A percentile compares a stretch with the other conserved stretches of the same genome.
Evolutionary conservation across 2,113 vertebrate genomes (phyloP).

Genomic region (Alligator mississippiensis): DNA sequence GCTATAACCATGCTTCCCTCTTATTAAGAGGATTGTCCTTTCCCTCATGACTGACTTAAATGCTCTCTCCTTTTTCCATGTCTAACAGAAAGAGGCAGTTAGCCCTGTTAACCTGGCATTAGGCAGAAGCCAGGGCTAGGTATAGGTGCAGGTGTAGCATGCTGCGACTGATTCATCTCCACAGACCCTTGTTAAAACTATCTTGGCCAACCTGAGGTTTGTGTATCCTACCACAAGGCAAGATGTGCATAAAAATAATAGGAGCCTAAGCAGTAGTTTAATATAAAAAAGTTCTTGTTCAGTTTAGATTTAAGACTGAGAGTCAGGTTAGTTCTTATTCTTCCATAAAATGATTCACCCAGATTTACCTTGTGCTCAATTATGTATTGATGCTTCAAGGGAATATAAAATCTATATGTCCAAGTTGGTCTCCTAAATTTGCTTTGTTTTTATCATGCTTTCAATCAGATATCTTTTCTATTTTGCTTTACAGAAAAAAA

Average conservation of each 20-base stretch:
- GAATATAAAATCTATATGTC: neutral
- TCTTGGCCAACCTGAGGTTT: no score
- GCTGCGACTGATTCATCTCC: no score
- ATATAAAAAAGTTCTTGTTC: neutral
- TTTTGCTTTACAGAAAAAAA: neutral
- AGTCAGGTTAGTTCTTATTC: neutral
- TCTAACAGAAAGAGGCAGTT: no score
- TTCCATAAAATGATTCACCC: neutral
- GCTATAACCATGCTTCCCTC: no score
- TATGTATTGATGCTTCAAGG: neutral
- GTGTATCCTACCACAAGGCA: neutral
- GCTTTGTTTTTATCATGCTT: neutral
- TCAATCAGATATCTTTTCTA: neutral
- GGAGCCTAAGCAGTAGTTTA: neutral
- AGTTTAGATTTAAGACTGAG: neutral
- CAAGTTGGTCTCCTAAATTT: neutral
- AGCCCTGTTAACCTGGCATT: no score
- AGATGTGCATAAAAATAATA: neutral
- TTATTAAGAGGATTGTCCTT: no score
- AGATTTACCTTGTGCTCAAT: neutral
- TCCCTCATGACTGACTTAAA: no score
- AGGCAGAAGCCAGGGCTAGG: no score
- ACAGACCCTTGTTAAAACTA: no score
- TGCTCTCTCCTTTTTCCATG: no score
- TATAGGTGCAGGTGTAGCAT: no score